Evolutionary conservation across 2,113 vertebrate species (phyloP).

Genomic region (Capreolus pygargus): DNA sequence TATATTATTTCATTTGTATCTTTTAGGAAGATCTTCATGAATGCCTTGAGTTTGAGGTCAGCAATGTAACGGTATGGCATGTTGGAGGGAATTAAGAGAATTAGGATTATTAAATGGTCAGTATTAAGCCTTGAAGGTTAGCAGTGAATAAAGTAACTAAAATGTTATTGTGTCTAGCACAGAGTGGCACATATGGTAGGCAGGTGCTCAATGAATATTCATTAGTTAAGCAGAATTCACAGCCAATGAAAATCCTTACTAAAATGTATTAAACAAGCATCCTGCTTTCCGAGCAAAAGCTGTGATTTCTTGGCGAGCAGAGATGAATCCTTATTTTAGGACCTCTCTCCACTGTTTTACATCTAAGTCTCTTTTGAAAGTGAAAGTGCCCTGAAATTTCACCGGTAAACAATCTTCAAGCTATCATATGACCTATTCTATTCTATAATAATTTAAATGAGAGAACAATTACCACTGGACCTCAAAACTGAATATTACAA

Average conservation of each 20-base stretch:
- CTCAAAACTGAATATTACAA: neutral
- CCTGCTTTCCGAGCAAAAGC: constrained; percentile 17
- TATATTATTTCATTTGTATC: neutral
- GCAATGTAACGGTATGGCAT: neutral
- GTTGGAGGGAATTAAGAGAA: neutral
- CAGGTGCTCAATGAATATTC: constrained; percentile 17
- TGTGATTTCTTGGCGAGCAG: neutral
- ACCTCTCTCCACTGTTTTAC: neutral
- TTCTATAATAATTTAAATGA: neutral
- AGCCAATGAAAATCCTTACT: neutral
- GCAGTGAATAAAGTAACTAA: neutral
- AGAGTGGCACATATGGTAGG: neutral
- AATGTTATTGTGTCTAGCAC: constrained; percentile 7
- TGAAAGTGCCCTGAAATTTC: neutral
- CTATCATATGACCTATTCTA: neutral
- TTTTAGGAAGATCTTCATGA: neutral
- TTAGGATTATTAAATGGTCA: neutral
- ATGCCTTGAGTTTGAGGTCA: neutral
- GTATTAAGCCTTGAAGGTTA: neutral
- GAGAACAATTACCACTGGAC: neutral
- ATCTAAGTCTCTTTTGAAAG: neutral
- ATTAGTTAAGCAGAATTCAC: neutral
- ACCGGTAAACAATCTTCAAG: neutral
- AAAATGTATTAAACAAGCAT: constrained; percentile 19
- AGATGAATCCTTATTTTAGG: neutral